Evolutionary conservation across 2,797 vertebrate species (phyloP).

Genomic region (Salmo trutta): DNA sequence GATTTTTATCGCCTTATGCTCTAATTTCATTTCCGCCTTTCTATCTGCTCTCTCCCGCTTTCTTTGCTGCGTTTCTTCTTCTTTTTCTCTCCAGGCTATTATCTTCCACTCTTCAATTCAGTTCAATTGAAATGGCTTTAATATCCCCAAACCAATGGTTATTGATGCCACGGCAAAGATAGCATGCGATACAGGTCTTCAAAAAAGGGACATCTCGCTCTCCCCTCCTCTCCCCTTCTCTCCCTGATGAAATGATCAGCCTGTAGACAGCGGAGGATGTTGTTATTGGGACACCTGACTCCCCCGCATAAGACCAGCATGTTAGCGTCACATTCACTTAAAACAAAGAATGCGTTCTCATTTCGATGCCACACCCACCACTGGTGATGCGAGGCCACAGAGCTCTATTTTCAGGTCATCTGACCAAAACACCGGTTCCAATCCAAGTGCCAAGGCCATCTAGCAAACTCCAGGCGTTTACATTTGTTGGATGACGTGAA

Average conservation of each 20-base stretch:
- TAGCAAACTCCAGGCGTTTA: no score
- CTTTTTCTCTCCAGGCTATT: neutral
- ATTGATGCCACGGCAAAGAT: no score
- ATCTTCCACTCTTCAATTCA: neutral
- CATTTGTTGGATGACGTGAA: no score
- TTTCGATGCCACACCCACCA: no score
- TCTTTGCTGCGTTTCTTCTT: neutral
- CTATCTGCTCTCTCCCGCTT: neutral
- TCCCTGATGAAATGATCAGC: neutral
- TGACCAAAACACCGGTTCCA: no score
- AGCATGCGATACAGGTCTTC: no score
- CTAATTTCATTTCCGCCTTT: neutral
- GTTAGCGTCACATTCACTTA: conserved; percentile 4
- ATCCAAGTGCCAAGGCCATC: no score
- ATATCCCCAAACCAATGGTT: neutral
- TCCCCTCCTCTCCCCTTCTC: conserved; percentile 1
- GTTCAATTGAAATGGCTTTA: conserved; percentile 11
- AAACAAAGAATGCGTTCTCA: neutral
- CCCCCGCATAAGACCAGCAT: conserved; percentile 3
- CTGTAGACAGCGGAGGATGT: neutral
- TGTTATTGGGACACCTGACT: conserved; percentile 16
- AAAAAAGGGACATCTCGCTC: neutral
- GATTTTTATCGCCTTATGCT: neutral
- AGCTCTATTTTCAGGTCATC: no score
- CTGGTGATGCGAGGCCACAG: no score